phyloP scores from a whole-genome alignment of 2,888 invertebrate species.

The Cataglyphis rosenhaueri region DNA sequence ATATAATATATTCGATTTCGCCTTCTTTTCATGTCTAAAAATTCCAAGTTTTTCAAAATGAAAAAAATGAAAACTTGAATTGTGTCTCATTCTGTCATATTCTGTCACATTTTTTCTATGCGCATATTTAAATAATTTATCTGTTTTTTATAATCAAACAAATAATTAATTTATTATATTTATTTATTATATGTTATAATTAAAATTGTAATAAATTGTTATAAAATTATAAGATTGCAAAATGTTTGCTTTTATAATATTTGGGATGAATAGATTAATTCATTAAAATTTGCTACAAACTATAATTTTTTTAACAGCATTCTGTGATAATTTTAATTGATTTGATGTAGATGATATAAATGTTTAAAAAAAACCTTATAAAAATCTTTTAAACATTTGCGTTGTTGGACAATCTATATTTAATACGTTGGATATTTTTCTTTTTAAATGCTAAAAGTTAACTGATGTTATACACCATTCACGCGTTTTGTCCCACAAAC shows the following conservation, averaged over 20 bases:
- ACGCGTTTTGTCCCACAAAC: neutral
- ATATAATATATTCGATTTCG: neutral
- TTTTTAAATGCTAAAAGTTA: neutral
- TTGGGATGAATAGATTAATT: neutral
- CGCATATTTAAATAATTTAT: too few species aligned
- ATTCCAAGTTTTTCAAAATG: neutral
- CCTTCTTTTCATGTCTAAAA: neutral
- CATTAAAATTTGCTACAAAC: conserved; percentile 16
- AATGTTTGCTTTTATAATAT: neutral
- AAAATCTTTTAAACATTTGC: neutral
- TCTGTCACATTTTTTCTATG: neutral
- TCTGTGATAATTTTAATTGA: neutral
- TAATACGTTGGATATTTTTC: neutral
- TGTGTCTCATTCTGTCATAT: neutral
- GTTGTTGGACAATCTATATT: neutral
- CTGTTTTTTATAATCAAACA: too few species aligned
- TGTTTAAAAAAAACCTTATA: neutral
- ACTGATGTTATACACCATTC: neutral
- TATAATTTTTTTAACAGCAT: neutral
- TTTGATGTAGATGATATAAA: neutral
- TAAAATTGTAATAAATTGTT: conserved; percentile 3
- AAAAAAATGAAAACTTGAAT: neutral
- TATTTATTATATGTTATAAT: conserved; percentile 24
- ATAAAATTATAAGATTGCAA: neutral
- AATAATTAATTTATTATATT: neutral